phyloP scores from a whole-genome alignment of 2,113 vertebrate genomes.

The Xiphorhynchus elegans region DNA sequence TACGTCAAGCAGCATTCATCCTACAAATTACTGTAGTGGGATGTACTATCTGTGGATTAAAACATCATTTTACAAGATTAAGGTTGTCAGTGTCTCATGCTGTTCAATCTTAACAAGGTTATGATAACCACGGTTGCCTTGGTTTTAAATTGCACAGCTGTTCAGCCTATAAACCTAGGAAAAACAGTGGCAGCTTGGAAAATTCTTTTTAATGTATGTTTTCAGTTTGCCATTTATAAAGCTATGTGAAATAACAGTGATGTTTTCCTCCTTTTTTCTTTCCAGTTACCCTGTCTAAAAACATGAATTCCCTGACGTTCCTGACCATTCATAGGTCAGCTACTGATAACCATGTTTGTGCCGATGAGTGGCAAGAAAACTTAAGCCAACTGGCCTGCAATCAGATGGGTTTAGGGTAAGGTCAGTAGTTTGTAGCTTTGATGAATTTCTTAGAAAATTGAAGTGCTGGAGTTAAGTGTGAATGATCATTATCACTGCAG shows the following conservation, averaged over 20 bases:
- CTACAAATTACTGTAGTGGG: background rate
- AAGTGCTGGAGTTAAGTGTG: background rate
- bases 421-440: slow-evolving; percentile 86
- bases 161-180: background rate
- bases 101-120: background rate
- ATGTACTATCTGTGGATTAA: background rate
- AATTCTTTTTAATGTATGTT: background rate
- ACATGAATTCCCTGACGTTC: slow-evolving; percentile 69
- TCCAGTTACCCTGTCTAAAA: slow-evolving; percentile 85
- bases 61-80: background rate
- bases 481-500: background rate
- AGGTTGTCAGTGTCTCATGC: background rate
- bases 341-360: slow-evolving; percentile 85
- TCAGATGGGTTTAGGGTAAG: slow-evolving; percentile 98
- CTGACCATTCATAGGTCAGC: slow-evolving; percentile 85
- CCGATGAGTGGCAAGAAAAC: slow-evolving; percentile 87
- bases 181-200: background rate
- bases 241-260: background rate
- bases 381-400: slow-evolving; percentile 88
- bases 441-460: slow-evolving; percentile 38
- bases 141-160: background rate
- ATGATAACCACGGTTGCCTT: background rate
- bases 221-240: background rate
- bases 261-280: slow-evolving; percentile 16
- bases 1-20: background rate